These are phyloP conservation scores for Capreolus pygargus DNA, from an alignment of 2,113 vertebrate genomes.

Conservation along the genomic window DNA sequence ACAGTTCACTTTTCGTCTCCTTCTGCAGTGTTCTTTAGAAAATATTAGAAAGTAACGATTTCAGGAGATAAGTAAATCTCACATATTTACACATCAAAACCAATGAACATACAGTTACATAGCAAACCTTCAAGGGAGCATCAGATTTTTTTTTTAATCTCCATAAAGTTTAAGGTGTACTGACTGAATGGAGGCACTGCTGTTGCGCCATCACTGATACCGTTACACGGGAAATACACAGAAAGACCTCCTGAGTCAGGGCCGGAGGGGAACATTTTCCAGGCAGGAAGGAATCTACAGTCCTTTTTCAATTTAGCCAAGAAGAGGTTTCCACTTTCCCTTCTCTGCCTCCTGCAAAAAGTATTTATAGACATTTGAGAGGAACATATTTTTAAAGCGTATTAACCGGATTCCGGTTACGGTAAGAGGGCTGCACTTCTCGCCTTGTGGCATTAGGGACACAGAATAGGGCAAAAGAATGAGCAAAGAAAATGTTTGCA, in stretches of 20 bases:
- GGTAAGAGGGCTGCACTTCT: accelerated
- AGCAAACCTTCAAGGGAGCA: accelerated
- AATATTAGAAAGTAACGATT: not conserved
- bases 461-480: not conserved
- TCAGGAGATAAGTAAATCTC: not conserved
- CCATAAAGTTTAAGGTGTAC: not conserved
- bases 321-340: not conserved
- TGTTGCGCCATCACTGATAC: too few species aligned
- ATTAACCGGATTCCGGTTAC: accelerated
- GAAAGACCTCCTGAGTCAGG: not conserved
- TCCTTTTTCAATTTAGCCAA: not conserved
- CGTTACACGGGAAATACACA: not conserved
- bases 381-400: accelerated
- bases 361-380: not conserved
- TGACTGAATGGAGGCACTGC: not conserved
- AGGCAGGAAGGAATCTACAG: not conserved
- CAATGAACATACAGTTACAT: not conserved
- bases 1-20: not conserved
- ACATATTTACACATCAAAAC: not conserved
- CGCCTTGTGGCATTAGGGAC: accelerated
- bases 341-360: not conserved
- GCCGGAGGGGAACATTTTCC: not conserved
- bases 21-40: not conserved
- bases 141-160: not conserved
- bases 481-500: not conserved